Conservation (phyloP, 1,140 invertebrate species). For the Diplogasteroides magnus region DNA sequence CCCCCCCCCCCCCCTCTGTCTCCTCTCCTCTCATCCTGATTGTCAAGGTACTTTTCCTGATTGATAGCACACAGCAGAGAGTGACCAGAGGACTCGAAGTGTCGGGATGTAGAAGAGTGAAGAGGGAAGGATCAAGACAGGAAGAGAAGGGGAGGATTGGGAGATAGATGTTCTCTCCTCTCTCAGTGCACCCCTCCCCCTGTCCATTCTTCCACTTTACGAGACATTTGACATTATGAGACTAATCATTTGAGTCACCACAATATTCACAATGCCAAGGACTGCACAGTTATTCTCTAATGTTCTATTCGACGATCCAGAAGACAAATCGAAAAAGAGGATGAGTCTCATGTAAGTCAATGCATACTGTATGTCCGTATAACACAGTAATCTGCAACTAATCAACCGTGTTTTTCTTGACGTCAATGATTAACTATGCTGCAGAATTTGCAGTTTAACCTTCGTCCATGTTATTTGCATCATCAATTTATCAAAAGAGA, state of each 20-base stretch:
- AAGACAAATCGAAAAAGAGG: neutral
- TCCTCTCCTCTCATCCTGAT: slow-evolving; percentile 10
- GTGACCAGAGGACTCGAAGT: neutral
- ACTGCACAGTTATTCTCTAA: neutral
- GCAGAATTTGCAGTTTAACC: neutral
- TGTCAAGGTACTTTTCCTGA: slow-evolving; percentile 2
- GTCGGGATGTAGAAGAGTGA: too few species aligned
- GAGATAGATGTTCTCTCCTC: neutral
- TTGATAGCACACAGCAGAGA: too few species aligned
- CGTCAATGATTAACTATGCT: neutral
- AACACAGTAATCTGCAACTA: neutral
- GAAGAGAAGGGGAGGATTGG: neutral
- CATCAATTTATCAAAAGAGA: too few species aligned
- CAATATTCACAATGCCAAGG: neutral
- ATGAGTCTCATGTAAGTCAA: neutral
- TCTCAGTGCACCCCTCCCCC: neutral
- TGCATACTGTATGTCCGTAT: neutral
- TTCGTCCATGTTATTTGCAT: too few species aligned
- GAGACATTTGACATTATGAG: too few species aligned
- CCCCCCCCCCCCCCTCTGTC: slow-evolving; percentile 2
- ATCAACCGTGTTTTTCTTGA: too few species aligned
- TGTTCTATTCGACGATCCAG: neutral
- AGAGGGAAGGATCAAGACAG: too few species aligned
- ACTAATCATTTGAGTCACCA: neutral
- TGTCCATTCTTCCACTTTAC: neutral